These are phyloP conservation scores for Grammatotria lemairii DNA, from an alignment of 2,113 vertebrate species.

Conservation along the genomic window DNA sequence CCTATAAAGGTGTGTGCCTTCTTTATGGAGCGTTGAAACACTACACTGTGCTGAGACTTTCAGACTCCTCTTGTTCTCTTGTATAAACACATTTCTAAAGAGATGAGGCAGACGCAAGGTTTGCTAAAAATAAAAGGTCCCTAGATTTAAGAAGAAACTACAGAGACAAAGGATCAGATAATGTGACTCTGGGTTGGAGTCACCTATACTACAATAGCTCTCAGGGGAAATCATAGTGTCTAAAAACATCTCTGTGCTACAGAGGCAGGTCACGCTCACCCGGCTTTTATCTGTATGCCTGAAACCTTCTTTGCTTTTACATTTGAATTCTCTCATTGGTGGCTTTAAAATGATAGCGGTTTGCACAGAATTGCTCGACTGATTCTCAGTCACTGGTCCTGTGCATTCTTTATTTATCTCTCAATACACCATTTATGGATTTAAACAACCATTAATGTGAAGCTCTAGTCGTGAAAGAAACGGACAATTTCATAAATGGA, in stretches of 20 bases:
- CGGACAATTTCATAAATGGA: neutral
- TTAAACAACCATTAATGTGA: rapidly evolving
- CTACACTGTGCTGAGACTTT: neutral
- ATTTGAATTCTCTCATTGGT: neutral
- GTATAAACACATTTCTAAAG: neutral
- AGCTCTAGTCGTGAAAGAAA: rapidly evolving
- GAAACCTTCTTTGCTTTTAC: neutral
- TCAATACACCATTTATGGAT: neutral
- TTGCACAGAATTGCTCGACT: neutral
- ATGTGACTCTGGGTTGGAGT: neutral
- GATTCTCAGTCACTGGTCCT: neutral
- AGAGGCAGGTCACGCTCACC: neutral
- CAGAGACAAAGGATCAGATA: neutral
- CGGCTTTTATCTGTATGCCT: neutral
- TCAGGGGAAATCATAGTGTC: neutral
- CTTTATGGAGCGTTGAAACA: neutral
- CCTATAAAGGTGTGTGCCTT: neutral
- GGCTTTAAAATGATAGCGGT: neutral
- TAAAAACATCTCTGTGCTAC: rapidly evolving
- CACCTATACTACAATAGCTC: neutral
- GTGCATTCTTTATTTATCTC: neutral
- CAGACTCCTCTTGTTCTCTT: neutral
- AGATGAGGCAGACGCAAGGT: neutral
- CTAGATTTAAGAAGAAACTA: neutral
- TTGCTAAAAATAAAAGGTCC: neutral